These are phyloP conservation scores for Notamacropus eugenii DNA, from an alignment of 2,797 vertebrate genomes.

Conservation along the genomic window DNA sequence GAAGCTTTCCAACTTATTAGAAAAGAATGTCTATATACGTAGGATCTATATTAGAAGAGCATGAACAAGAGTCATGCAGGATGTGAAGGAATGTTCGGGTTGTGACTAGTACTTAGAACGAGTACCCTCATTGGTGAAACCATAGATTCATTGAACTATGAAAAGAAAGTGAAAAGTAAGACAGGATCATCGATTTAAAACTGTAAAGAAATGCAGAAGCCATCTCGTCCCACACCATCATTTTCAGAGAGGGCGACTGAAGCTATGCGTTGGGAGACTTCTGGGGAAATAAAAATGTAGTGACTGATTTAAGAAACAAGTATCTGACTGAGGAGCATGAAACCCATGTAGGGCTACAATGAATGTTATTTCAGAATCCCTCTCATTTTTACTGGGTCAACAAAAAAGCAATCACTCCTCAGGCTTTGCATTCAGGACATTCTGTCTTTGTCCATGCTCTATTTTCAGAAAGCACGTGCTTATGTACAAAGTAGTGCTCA, in stretches of 20 bases:
- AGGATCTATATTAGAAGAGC: background rate
- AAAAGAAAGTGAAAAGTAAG: background rate
- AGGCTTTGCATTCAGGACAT: background rate
- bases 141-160: background rate
- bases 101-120: background rate
- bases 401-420: rapidly evolving
- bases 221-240: background rate
- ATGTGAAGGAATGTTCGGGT: background rate
- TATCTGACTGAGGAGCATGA: background rate
- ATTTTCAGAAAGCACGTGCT: background rate
- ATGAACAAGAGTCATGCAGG: background rate
- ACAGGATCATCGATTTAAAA: background rate
- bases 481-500: rapidly evolving
- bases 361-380: background rate
- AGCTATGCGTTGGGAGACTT: background rate
- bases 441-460: background rate
- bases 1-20: background rate
- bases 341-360: rapidly evolving
- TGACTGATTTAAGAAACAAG: background rate
- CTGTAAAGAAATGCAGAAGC: background rate
- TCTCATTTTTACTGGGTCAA: background rate
- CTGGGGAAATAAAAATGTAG: background rate
- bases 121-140: background rate
- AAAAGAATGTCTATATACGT: background rate
- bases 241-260: background rate